phyloP scores from a whole-genome alignment of 2,888 invertebrate species.

The Syrista parreyssii region DNA sequence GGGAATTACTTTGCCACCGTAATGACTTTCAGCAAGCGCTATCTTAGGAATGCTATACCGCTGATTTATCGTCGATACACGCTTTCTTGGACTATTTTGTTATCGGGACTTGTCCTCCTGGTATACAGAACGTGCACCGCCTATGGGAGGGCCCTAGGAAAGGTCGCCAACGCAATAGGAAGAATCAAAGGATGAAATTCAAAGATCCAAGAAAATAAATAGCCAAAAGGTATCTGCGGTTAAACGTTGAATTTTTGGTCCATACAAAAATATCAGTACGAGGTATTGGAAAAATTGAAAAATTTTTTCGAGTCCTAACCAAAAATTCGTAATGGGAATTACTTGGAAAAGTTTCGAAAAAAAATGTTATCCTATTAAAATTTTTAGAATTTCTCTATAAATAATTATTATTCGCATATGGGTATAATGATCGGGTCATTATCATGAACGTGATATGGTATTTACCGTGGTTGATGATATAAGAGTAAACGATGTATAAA shows the following conservation, averaged over 20 bases:
- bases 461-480: neutral
- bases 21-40: conserved; percentile 55
- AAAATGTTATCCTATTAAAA: neutral
- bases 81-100: conserved; percentile 44
- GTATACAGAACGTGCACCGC: neutral
- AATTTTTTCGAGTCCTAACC: neutral
- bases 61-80: conserved; percentile 44
- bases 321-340: neutral
- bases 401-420: neutral
- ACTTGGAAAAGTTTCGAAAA: no score
- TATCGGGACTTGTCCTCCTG: conserved; percentile 11
- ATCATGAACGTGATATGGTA: conserved; percentile 1
- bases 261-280: neutral
- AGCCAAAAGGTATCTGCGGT: neutral
- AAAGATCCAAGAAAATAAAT: neutral
- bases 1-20: conserved; percentile 59
- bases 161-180: neutral
- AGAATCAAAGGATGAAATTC: conserved; percentile 32
- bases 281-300: neutral
- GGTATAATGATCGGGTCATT: neutral
- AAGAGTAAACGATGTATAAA: neutral
- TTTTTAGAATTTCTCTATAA: neutral
- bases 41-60: conserved; percentile 50
- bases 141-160: neutral
- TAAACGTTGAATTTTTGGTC: neutral